Evolutionary conservation across 1,140 invertebrate genomes (phyloP).

Genomic region (Cydia amplana): DNA sequence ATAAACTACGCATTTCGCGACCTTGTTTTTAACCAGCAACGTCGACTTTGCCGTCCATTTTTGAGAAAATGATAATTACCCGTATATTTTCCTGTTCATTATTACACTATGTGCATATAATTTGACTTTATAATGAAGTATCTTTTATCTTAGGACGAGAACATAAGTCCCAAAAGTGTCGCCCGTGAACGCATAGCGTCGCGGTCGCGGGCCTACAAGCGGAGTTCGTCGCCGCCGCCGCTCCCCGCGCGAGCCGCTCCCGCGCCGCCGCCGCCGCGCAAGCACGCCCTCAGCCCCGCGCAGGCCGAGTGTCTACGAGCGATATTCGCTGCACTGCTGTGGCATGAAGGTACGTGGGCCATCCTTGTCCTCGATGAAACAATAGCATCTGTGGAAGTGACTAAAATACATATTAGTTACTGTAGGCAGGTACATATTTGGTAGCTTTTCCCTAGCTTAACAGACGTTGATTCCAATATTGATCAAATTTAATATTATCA

Average conservation of each 20-base stretch:
- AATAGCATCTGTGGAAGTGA: background rate
- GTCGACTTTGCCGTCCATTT: too few relatives aligned
- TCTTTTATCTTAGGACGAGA: conserved; percentile 20
- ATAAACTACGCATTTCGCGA: too few relatives aligned
- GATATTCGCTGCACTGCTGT: conserved; percentile 96
- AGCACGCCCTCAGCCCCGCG: conserved; percentile 94
- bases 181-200: conserved; percentile 37
- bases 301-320: conserved; percentile 95
- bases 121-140: background rate
- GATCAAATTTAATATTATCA: rapidly evolving
- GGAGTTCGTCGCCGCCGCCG: conserved; percentile 75
- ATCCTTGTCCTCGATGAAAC: background rate
- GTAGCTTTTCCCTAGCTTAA: too few relatives aligned
- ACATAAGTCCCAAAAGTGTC: conserved; percentile 34
- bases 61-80: too few relatives aligned
- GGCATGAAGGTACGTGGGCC: conserved; percentile 90
- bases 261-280: conserved; percentile 65
- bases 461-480: too few relatives aligned
- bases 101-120: background rate
- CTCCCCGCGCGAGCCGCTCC: conserved; percentile 68
- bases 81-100: too few relatives aligned
- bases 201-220: conserved; percentile 70
- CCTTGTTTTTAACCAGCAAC: too few relatives aligned
- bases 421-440: too few relatives aligned
- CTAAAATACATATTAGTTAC: too few relatives aligned